phyloP scores from a whole-genome alignment of 2,113 vertebrate species.

The Alectura lathami region DNA sequence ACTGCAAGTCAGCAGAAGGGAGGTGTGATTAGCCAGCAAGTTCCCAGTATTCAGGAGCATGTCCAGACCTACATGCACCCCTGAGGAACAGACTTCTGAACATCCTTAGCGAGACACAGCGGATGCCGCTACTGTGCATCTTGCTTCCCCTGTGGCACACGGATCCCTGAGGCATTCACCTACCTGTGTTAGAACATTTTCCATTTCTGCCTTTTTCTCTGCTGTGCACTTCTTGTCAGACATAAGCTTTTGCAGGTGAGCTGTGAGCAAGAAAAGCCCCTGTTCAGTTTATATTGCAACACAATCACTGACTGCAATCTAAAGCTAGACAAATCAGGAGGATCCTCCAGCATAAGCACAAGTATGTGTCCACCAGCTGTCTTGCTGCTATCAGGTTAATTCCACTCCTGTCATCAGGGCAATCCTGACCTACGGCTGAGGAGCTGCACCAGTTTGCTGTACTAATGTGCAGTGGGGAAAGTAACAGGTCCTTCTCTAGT shows the following conservation, averaged over 20 bases:
- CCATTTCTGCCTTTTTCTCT: constrained; percentile 94
- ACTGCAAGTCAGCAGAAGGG: background rate
- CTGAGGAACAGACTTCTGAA: background rate
- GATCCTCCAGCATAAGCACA: background rate
- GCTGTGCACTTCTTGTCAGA: constrained; percentile 94
- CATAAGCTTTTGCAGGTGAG: constrained; percentile 96
- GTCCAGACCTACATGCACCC: background rate
- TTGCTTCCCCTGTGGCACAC: background rate
- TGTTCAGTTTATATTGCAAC: background rate
- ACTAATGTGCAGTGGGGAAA: background rate
- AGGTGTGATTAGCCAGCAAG: background rate
- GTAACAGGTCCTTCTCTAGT: background rate
- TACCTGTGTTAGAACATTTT: constrained; percentile 91
- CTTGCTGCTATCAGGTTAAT: background rate
- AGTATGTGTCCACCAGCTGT: background rate
- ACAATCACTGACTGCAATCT: background rate
- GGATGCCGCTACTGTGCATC: background rate
- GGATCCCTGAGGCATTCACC: background rate
- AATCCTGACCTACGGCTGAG: background rate
- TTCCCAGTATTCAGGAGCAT: background rate
- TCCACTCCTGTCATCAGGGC: background rate
- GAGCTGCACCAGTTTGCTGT: background rate
- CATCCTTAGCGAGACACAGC: background rate
- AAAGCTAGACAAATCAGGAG: background rate
- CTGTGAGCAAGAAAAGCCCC: constrained; percentile 56